Conservation (phyloP, 2,888 invertebrate genomes). For the Oxyteleia sp. region DNA sequence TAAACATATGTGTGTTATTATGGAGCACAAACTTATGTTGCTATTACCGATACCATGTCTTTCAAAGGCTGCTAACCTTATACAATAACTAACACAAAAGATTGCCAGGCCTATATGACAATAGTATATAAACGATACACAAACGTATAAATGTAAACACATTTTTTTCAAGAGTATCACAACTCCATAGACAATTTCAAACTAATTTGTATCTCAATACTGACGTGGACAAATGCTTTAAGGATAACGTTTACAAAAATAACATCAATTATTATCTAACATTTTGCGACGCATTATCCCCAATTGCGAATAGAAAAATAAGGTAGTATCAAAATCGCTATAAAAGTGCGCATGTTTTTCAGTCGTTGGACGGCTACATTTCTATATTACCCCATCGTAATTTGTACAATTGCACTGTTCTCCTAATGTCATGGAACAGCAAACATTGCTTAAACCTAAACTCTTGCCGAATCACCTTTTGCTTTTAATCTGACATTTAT, state of each 20-base stretch:
- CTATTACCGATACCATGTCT: not conserved
- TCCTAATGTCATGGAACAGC: not conserved
- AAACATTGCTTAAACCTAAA: constrained; percentile 24
- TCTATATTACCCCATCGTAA: not conserved
- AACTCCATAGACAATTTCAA: not conserved
- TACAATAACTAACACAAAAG: not conserved
- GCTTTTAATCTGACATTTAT: not conserved
- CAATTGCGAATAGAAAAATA: no score
- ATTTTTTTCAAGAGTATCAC: constrained; percentile 16
- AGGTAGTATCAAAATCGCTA: not conserved
- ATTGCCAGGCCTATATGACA: not conserved
- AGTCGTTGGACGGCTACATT: not conserved
- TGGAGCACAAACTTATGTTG: no score
- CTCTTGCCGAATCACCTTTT: constrained; percentile 5
- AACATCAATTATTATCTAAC: no score
- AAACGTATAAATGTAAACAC: not conserved
- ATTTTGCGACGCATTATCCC: no score
- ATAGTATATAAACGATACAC: not conserved
- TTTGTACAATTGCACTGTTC: constrained; percentile 1
- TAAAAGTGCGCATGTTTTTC: not conserved
- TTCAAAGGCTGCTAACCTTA: not conserved
- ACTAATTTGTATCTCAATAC: constrained; percentile 10
- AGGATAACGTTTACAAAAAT: no score
- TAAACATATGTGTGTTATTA: no score
- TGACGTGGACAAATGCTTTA: constrained; percentile 5